Percentiles rank a stretch among this genome's conserved stretches.
These are phyloP conservation scores for Busseola fusca DNA, from an alignment of 2,888 invertebrate genomes.

Conservation along the genomic window DNA sequence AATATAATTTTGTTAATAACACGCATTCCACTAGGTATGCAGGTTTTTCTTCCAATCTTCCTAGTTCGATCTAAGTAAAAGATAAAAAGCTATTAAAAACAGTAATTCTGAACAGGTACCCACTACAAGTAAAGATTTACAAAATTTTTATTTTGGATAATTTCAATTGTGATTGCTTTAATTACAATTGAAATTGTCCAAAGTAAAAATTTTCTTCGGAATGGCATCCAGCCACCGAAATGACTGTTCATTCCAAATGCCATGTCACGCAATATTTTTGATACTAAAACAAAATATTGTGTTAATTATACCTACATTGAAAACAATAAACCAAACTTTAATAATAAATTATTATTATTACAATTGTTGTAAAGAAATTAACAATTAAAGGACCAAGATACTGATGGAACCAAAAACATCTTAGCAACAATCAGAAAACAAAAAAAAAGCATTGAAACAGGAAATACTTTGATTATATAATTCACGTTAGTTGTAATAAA, in stretches of 20 bases:
- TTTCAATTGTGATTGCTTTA: too few species aligned
- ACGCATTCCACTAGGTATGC: conserved; percentile 25
- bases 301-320: background rate
- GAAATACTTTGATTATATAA: conserved; percentile 49
- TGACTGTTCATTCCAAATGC: conserved; percentile 4
- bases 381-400: background rate
- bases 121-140: background rate
- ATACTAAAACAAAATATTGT: background rate
- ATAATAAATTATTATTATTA: background rate
- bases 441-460: conserved; percentile 39
- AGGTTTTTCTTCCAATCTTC: conserved; percentile 22
- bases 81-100: background rate
- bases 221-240: conserved; percentile 9
- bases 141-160: too few species aligned
- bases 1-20: conserved; percentile 44
- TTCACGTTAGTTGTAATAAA: conserved; percentile 35
- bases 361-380: background rate
- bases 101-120: background rate
- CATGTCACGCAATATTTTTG: conserved; percentile 14
- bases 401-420: background rate
- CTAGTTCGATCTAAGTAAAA: conserved; percentile 1
- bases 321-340: background rate
- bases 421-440: conserved; percentile 17
- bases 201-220: conserved; percentile 22
- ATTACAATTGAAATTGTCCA: background rate